These are phyloP conservation scores for Brachionus asplanchnoidis DNA, from an alignment of 1,140 invertebrate species.

Conservation along the genomic window DNA sequence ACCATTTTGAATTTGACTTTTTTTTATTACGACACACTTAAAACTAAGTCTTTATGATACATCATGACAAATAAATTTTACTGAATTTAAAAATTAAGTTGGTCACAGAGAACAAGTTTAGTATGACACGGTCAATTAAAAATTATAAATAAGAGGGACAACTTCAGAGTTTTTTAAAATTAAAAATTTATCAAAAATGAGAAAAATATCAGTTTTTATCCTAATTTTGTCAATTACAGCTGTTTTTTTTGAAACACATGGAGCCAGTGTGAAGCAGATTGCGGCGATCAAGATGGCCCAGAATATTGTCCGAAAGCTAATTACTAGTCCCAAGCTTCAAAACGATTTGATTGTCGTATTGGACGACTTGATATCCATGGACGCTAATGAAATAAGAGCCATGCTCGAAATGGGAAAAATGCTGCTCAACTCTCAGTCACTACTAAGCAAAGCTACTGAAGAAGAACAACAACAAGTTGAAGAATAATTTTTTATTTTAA, in stretches of 20 bases:
- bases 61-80: not conserved
- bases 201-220: not conserved
- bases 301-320: not conserved
- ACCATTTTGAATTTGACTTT: not conserved
- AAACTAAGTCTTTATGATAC: not conserved
- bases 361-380: not conserved
- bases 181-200: not conserved
- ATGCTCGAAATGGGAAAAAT: not conserved
- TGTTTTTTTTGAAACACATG: not conserved
- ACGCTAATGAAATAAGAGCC: not conserved
- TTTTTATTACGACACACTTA: not conserved
- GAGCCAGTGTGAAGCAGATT: not conserved
- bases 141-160: not conserved
- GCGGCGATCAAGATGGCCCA: not conserved
- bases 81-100: not conserved
- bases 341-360: not conserved
- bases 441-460: not conserved
- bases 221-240: not conserved
- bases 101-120: not conserved
- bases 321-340: not conserved
- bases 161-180: not conserved
- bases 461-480: not conserved
- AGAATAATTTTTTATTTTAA: not conserved
- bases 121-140: not conserved
- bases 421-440: not conserved